These are phyloP conservation scores for Drosophila buzzatii DNA, from an alignment of 2,888 invertebrate species.

Conservation along the genomic window DNA sequence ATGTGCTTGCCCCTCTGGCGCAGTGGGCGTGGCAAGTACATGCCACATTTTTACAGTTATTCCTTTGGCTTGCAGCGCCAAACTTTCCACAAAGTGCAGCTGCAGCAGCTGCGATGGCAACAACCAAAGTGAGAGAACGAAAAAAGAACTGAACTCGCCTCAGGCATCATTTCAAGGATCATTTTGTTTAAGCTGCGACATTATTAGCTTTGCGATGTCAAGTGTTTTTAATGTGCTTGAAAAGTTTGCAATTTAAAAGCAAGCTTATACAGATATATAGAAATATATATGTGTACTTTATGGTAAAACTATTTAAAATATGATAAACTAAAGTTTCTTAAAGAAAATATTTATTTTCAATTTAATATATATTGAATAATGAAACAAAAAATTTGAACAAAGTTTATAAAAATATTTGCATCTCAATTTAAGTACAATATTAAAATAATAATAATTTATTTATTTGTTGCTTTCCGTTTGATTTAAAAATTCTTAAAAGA, in stretches of 20 bases:
- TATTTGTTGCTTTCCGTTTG: too few species aligned
- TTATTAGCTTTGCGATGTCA: slow-evolving; percentile 29
- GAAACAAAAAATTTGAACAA: neutral
- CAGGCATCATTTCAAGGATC: slow-evolving; percentile 34
- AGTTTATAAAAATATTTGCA: neutral
- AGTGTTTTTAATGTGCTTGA: slow-evolving; percentile 1
- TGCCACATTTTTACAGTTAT: slow-evolving; percentile 42
- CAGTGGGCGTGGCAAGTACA: slow-evolving; percentile 12
- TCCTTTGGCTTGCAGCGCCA: slow-evolving; percentile 30
- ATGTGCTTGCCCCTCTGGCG: slow-evolving; percentile 42
- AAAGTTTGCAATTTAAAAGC: slow-evolving; percentile 1
- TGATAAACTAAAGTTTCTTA: neutral
- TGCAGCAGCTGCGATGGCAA: slow-evolving; percentile 26
- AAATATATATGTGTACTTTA: neutral
- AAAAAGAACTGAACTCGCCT: slow-evolving; percentile 5
- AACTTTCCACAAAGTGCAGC: slow-evolving; percentile 45
- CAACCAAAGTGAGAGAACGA: neutral
- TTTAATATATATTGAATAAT: too few species aligned
- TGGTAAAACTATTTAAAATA: too few species aligned
- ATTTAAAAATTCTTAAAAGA: neutral
- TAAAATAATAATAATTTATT: neutral
- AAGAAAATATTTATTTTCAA: neutral
- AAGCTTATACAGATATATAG: neutral
- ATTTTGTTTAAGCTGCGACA: slow-evolving; percentile 17
- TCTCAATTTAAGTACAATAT: neutral